Conservation (phyloP, 2,888 invertebrate genomes). For the Noctua fimbriata region DNA sequence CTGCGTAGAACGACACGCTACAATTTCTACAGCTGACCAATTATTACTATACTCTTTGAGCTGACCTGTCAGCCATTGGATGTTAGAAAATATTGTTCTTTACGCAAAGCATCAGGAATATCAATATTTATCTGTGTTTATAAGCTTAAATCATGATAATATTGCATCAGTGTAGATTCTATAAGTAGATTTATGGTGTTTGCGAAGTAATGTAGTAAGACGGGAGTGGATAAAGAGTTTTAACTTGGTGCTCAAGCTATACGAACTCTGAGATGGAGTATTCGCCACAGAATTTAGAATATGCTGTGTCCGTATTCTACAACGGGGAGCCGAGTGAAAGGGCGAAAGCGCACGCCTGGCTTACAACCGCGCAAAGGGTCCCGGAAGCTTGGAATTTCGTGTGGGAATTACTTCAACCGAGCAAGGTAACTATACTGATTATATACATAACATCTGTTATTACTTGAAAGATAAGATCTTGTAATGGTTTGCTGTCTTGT, state of each 20-base stretch:
- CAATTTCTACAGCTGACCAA: slow-evolving; percentile 55
- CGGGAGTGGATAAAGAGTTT: slow-evolving; percentile 10
- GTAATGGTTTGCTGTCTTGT: slow-evolving; percentile 1
- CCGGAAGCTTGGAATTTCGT: slow-evolving; percentile 98
- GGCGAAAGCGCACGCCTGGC: slow-evolving; percentile 95
- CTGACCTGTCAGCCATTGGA: slow-evolving; percentile 56
- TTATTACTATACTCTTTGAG: too few species aligned
- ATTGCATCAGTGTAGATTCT: slow-evolving; percentile 14
- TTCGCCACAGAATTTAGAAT: slow-evolving; percentile 92
- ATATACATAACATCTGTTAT: slow-evolving; percentile 21
- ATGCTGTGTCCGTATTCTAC: slow-evolving; percentile 93
- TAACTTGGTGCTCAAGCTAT: slow-evolving; percentile 31
- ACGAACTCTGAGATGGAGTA: slow-evolving; percentile 88
- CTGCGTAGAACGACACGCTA: slow-evolving; percentile 18
- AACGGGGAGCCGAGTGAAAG: slow-evolving; percentile 91
- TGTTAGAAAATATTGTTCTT: slow-evolving; percentile 45
- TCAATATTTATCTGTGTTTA: slow-evolving; percentile 6
- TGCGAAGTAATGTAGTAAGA: slow-evolving; percentile 43
- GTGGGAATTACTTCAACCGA: slow-evolving; percentile 96
- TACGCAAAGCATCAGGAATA: slow-evolving; percentile 1
- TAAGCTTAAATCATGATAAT: slow-evolving; percentile 20
- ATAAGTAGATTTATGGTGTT: slow-evolving; percentile 19
- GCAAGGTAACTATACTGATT: slow-evolving; percentile 91
- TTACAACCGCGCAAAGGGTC: slow-evolving; percentile 95
- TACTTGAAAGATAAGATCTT: slow-evolving; percentile 30